Evolutionary conservation across 2,113 vertebrate genomes (phyloP).

Genomic region (Chaetodon trifascialis): DNA sequence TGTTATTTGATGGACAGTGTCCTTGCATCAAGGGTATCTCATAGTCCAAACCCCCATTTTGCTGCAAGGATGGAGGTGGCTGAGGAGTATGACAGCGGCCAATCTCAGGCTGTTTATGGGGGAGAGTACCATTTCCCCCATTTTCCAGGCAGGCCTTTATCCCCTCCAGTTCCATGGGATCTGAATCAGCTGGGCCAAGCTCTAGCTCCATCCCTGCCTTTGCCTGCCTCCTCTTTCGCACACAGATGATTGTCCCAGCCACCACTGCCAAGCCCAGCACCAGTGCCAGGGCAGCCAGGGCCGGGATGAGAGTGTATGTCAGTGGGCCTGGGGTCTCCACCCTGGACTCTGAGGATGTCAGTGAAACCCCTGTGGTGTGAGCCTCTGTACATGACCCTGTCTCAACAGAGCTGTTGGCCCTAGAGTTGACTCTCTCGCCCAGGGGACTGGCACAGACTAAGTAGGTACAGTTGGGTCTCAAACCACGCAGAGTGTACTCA

Average conservation of each 20-base stretch:
- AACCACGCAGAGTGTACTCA: conserved; percentile 90
- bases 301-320: conserved; percentile 83
- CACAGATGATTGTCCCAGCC: conserved; percentile 76
- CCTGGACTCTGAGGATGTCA: conserved; percentile 82
- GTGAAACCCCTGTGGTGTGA: conserved; percentile 77
- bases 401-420: conserved; percentile 71
- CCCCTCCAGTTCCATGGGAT: conserved; percentile 89
- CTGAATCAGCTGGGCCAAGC: conserved; percentile 65
- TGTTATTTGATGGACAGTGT: conserved; percentile 85
- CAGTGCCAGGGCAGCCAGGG: conserved; percentile 82
- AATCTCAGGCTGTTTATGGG: conserved; percentile 80
- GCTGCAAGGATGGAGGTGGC: conserved; percentile 48
- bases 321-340: conserved; percentile 78
- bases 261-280: conserved; percentile 78
- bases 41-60: conserved; percentile 79
- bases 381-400: conserved; percentile 86
- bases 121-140: conserved; percentile 79
- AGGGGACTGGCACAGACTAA: conserved; percentile 89
- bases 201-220: conserved; percentile 88
- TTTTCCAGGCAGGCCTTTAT: conserved; percentile 88
- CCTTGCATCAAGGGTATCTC: conserved; percentile 89
- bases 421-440: conserved; percentile 75
- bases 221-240: conserved; percentile 81
- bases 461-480: conserved; percentile 93
- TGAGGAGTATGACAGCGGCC: conserved; percentile 64